Base-by-base conservation (phyloP, 2,888 invertebrate genomes). In the Tortrix viridana region DNA sequence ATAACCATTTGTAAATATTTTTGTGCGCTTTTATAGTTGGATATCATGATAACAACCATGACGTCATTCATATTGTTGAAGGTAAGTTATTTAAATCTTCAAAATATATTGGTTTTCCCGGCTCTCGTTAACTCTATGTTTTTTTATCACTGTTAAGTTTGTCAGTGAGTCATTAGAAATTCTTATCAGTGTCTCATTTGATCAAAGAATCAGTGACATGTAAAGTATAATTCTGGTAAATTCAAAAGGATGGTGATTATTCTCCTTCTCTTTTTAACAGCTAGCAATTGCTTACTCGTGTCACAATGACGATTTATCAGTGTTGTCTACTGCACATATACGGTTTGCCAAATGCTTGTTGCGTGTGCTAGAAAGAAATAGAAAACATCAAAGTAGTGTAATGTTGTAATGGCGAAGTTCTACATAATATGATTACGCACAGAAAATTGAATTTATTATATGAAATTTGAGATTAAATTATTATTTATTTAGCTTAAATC, bases 11-110 rank as follows among this genome's bases (percentile, higher is more conserved):
- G 77, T 78, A 77, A 83, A 81, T 84, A 85, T 81, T 82, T 86
- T 84, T 79, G 86, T 88, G 84, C 12, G 32, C 43, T 81, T 80
- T 73, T 77, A 74, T 84, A 87, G 83, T 88, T 86, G 84, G 84
- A 89, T 88, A 92, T 83, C 85, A 92, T 92, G 92, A 91, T 89
- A 89, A 92, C 92, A 89, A 92, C 86, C 85, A 92, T 92, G 92
- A 91, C 92, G 91, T 92, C 92, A 89, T 92, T 92, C 81, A 92
- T 92, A 81, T 80, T 92, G 65, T 85, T 92, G 67, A 92, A 92
- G 91, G 92, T 92, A 84, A 86, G 88, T 72, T 65, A 67, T 9
- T 53, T 59, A 49, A 65, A 48, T 47, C 48, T 19, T 52, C 23
- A 48, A 41, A 38, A 23, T 23, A 3, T 49, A 50, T 54, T 55